phyloP scores from a whole-genome alignment of 2,888 invertebrate species.

The Phorcus lineatus region DNA sequence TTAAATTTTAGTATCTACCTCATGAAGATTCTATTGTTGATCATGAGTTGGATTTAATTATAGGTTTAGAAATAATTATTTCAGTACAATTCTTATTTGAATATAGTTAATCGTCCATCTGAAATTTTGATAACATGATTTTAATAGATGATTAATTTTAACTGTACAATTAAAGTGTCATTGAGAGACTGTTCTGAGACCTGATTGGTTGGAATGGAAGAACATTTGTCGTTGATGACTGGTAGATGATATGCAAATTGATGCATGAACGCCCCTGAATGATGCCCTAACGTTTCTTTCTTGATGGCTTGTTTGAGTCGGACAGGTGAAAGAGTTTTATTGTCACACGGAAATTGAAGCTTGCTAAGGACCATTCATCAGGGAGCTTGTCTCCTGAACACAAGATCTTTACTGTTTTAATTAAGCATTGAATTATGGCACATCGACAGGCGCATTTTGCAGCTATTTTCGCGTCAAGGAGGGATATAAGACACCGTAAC shows the following conservation, averaged over 20 bases:
- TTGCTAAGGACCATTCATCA: constrained; percentile 4
- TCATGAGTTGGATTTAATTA: too few species aligned
- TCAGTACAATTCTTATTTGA: too few species aligned
- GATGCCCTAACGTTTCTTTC: not conserved
- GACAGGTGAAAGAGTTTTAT: constrained; percentile 20
- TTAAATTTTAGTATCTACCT: too few species aligned
- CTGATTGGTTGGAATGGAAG: constrained; percentile 8
- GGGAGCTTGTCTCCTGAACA: not conserved
- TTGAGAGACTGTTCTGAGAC: not conserved
- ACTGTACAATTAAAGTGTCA: constrained; percentile 13
- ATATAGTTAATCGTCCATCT: too few species aligned
- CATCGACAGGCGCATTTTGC: constrained; percentile 15
- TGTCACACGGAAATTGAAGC: not conserved
- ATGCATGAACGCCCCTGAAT: constrained; percentile 4
- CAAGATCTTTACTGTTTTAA: constrained; percentile 20
- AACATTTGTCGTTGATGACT: not conserved
- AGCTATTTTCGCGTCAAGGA: constrained; percentile 1
- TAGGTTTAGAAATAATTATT: too few species aligned
- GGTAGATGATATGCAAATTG: constrained; percentile 2
- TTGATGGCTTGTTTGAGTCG: not conserved
- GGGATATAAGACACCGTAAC: constrained; percentile 14
- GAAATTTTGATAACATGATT: too few species aligned
- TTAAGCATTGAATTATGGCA: constrained; percentile 17
- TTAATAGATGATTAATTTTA: not conserved
- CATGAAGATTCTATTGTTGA: too few species aligned